phyloP scores from a whole-genome alignment of 2,888 invertebrate species.

The Eurois occulta region DNA sequence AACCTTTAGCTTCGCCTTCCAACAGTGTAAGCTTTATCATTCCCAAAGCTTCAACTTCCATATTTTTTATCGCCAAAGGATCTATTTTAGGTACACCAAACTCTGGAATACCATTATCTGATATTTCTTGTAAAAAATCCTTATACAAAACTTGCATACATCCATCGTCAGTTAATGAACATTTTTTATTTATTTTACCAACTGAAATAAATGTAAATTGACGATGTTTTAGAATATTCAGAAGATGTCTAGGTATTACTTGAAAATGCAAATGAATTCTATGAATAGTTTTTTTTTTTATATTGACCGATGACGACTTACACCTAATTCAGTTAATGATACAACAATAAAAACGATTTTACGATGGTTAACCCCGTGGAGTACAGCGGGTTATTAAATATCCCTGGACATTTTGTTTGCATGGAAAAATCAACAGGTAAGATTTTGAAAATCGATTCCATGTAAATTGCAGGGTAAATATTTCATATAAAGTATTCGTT shows the following conservation, averaged over 20 bases:
- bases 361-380: not conserved
- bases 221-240: not conserved
- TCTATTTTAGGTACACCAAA: slow-evolving; percentile 40
- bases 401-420: not conserved
- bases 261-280: not conserved
- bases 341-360: not conserved
- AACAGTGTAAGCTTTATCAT: slow-evolving; percentile 32
- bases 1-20: slow-evolving; percentile 47
- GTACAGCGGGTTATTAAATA: not conserved
- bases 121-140: not conserved
- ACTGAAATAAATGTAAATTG: slow-evolving; percentile 39
- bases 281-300: not conserved
- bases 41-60: slow-evolving; percentile 8
- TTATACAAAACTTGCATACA: slow-evolving; percentile 20
- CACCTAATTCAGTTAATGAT: not conserved
- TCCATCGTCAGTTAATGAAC: slow-evolving; percentile 24
- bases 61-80: slow-evolving; percentile 35
- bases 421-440: not conserved
- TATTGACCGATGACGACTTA: not conserved
- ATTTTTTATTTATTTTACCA: slow-evolving; percentile 35
- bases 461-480: too few species aligned
- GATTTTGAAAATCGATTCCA: not conserved
- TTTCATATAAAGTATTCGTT: not conserved
- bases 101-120: slow-evolving; percentile 50
- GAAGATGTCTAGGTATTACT: not conserved